Conservation (phyloP, 1,140 invertebrate genomes). For the Hirudo medicinalis region DNA sequence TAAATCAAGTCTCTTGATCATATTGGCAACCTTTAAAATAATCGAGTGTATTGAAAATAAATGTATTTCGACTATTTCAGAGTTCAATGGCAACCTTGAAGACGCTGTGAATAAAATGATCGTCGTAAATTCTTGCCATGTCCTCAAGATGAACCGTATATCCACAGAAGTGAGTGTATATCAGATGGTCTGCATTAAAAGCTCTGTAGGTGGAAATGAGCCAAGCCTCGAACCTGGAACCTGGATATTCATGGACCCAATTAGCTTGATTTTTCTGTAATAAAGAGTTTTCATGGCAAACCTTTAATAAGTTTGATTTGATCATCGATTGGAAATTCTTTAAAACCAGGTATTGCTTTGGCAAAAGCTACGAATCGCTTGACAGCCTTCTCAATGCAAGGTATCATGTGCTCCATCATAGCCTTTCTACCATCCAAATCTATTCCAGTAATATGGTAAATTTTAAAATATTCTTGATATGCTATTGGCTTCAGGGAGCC, state of each 20-base stretch:
- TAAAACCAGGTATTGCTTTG: conserved; percentile 32
- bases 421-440: conserved; percentile 31
- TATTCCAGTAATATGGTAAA: conserved; percentile 32
- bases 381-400: conserved; percentile 31
- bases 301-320: conserved; percentile 34
- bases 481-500: conserved; percentile 28
- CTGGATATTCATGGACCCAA: neutral
- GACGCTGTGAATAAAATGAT: conserved; percentile 12
- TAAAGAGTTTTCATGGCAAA: conserved; percentile 17
- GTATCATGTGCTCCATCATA: conserved; percentile 27
- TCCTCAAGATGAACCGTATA: conserved; percentile 21
- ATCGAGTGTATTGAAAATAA: no score
- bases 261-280: no score
- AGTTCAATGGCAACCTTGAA: conserved; percentile 2
- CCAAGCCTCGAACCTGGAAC: conserved; percentile 19
- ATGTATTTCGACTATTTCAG: no score
- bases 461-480: conserved; percentile 30
- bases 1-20: conserved; percentile 18
- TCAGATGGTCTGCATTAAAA: conserved; percentile 19
- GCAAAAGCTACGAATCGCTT: conserved; percentile 31
- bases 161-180: conserved; percentile 22
- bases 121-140: conserved; percentile 16
- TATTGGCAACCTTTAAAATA: neutral
- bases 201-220: conserved; percentile 20
- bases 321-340: conserved; percentile 29